Evolutionary conservation across 2,113 vertebrate species (phyloP).

Genomic region (Corvus cornix): DNA sequence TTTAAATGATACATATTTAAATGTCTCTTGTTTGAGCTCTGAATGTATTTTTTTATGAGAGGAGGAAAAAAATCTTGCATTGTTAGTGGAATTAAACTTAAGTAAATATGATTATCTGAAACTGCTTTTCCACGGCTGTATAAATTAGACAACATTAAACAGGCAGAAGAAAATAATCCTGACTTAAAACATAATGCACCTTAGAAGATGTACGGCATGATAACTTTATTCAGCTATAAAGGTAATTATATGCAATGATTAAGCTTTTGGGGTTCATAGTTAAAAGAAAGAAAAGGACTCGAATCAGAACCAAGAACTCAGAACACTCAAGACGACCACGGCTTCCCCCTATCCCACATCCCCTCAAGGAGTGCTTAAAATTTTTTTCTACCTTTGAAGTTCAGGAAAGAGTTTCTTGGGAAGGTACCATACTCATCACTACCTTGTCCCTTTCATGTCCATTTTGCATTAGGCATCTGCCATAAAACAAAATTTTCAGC

Average conservation of each 20-base stretch:
- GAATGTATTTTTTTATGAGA: not conserved
- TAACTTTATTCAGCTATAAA: not conserved
- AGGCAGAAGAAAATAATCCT: not conserved
- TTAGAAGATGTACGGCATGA: not conserved
- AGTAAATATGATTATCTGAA: not conserved
- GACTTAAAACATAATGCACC: not conserved
- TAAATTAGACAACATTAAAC: not conserved
- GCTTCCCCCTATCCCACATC: accelerated
- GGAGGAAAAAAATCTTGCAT: accelerated
- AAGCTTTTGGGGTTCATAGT: not conserved
- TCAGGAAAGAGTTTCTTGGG: not conserved
- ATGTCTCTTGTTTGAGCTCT: not conserved
- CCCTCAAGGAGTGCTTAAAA: not conserved
- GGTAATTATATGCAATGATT: not conserved
- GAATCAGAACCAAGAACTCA: not conserved
- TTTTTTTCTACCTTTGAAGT: not conserved
- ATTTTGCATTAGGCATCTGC: not conserved
- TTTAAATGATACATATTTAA: not conserved
- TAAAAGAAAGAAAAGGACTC: not conserved
- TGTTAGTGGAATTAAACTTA: not conserved
- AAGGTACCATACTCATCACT: not conserved
- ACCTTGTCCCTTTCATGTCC: not conserved
- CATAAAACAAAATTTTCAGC: not conserved
- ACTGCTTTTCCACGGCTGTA: not conserved
- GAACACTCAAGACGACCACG: not conserved